Evolutionary conservation across 1,140 invertebrate species (phyloP).

Genomic region (Pteromalus puparum): DNA sequence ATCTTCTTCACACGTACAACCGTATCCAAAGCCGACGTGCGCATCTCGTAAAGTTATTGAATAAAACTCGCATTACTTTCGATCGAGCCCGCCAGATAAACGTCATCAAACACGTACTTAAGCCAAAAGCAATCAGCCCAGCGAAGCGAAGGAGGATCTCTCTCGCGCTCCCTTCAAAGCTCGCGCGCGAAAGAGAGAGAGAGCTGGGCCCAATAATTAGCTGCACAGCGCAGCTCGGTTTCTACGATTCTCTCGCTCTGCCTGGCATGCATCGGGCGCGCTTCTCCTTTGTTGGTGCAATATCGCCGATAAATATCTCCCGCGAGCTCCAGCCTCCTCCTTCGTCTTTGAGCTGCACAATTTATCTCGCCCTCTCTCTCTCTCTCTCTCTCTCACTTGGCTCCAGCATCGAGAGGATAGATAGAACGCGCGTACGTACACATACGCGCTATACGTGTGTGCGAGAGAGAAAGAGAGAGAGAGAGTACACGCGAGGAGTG

Average conservation of each 20-base stretch:
- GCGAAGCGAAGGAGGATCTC: background rate
- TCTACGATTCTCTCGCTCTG: constrained; percentile 32
- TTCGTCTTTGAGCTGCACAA: constrained; percentile 51
- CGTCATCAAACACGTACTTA: constrained; percentile 23
- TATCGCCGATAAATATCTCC: constrained; percentile 72
- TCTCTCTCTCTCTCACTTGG: background rate
- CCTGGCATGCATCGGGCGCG: constrained; percentile 22
- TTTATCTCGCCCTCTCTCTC: constrained; percentile 9
- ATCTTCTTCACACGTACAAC: background rate
- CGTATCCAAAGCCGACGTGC: background rate
- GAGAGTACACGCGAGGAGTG: constrained; percentile 58
- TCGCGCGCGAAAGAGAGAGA: background rate
- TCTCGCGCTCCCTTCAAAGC: background rate
- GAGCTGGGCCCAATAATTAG: constrained; percentile 43
- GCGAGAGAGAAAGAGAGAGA: background rate
- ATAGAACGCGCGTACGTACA: constrained; percentile 12
- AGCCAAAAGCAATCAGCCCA: constrained; percentile 34
- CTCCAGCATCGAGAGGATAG: constrained; percentile 5
- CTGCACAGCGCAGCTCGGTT: background rate
- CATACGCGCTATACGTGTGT: background rate
- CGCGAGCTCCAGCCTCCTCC: constrained; percentile 55
- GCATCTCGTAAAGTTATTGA: constrained; percentile 35
- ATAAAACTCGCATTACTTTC: constrained; percentile 23
- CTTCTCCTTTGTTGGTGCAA: constrained; percentile 56
- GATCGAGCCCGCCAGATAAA: constrained; percentile 12